Percentiles rank a stretch among this genome's conserved stretches.
These are phyloP conservation scores for Melanotaenia parkinsoni DNA, from an alignment of 2,797 vertebrate genomes.

Conservation along the genomic window DNA sequence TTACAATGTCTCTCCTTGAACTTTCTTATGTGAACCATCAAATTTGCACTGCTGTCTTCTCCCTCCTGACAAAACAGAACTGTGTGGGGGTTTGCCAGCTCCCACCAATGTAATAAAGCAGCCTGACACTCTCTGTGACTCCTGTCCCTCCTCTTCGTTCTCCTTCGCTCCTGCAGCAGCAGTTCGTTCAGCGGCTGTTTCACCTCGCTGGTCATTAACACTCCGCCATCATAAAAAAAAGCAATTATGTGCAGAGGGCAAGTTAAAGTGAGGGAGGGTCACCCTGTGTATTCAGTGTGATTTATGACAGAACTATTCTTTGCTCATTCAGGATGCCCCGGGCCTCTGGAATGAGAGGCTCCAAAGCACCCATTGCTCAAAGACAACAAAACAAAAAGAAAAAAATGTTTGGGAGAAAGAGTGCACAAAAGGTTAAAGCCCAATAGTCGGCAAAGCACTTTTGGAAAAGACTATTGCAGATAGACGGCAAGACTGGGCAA, in stretches of 20 bases:
- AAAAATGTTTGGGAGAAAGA: slow-evolving; percentile 50
- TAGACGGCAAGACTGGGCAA: slow-evolving; percentile 8
- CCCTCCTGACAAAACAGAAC: slow-evolving; percentile 36
- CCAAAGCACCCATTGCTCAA: slow-evolving; percentile 40
- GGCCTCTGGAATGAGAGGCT: slow-evolving; percentile 67
- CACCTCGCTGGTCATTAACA: slow-evolving; percentile 79
- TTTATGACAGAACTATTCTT: slow-evolving; percentile 78
- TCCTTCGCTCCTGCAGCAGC: slow-evolving; percentile 46
- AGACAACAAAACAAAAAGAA: slow-evolving; percentile 53
- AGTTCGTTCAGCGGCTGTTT: slow-evolving; percentile 59
- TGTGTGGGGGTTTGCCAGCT: slow-evolving; percentile 52
- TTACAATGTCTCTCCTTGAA: slow-evolving; percentile 24
- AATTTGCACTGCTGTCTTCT: slow-evolving; percentile 7
- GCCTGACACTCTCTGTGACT: slow-evolving; percentile 59
- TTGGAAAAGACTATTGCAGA: slow-evolving; percentile 60
- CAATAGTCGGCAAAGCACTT: slow-evolving; percentile 46
- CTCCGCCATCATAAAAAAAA: slow-evolving; percentile 83
- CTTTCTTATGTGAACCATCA: slow-evolving; percentile 43
- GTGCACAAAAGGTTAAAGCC: slow-evolving; percentile 60
- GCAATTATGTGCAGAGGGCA: slow-evolving; percentile 73
- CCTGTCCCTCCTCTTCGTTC: slow-evolving; percentile 42
- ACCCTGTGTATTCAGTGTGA: slow-evolving; percentile 71
- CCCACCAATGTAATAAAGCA: slow-evolving; percentile 61
- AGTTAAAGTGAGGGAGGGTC: slow-evolving; percentile 68
- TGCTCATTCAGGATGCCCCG: slow-evolving; percentile 65